Percentiles rank a stretch among this genome's conserved stretches.
These are phyloP conservation scores for Teleogryllus oceanicus DNA, from an alignment of 2,888 invertebrate genomes.

Conservation along the genomic window DNA sequence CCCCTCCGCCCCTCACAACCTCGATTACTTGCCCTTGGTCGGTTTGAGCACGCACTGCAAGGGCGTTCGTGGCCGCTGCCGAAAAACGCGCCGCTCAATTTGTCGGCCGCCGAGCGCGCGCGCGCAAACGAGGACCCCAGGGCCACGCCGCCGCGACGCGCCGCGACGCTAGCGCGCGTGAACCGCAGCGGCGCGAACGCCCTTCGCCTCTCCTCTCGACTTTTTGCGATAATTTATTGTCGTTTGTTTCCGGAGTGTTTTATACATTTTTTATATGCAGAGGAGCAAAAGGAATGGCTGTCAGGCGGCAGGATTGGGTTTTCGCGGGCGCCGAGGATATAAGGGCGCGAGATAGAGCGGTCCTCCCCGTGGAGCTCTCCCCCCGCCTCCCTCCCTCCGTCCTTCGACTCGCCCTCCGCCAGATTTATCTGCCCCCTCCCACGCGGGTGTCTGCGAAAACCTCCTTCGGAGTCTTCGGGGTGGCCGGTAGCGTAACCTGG, in stretches of 20 bases:
- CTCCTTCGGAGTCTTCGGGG: not conserved
- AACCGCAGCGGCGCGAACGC: not conserved
- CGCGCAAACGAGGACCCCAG: no score
- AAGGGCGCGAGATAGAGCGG: conserved; percentile 35
- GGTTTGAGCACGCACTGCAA: no score
- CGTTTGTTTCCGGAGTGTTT: conserved; percentile 35
- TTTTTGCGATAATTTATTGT: conserved; percentile 34
- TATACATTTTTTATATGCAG: conserved; percentile 32
- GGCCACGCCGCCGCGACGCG: no score
- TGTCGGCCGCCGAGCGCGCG: no score
- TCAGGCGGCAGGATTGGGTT: conserved; percentile 35
- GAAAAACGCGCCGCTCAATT: no score
- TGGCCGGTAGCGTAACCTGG: not conserved
- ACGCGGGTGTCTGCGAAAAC: not conserved
- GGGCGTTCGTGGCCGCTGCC: no score
- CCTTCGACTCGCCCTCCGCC: not conserved
- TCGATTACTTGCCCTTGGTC: no score
- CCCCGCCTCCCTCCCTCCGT: not conserved
- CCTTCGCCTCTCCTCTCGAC: conserved; percentile 24
- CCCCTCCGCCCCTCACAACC: no score
- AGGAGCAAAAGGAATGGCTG: conserved; percentile 34
- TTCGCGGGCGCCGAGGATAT: conserved; percentile 32
- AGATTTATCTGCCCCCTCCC: not conserved
- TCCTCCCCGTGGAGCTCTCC: conserved; percentile 29
- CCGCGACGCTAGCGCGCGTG: not conserved